Conservation (phyloP, 2,888 invertebrate species). For the Trachelus iudaicus region DNA sequence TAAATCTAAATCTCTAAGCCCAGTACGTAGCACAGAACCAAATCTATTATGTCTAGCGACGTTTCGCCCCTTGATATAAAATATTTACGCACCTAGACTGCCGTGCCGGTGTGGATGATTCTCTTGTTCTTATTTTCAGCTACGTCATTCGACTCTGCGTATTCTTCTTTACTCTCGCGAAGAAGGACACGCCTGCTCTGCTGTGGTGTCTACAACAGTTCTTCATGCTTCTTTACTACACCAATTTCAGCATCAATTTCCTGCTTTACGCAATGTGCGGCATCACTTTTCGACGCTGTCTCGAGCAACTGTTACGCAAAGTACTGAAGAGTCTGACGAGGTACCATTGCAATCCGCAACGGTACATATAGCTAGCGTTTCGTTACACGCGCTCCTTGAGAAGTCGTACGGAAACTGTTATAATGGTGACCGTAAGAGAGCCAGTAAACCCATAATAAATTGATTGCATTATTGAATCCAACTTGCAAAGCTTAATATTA, state of each 20-base stretch:
- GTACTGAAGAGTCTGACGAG: conserved; percentile 62
- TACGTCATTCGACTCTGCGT: conserved; percentile 69
- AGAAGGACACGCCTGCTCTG: conserved; percentile 61
- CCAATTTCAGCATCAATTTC: conserved; percentile 75
- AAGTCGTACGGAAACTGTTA: conserved; percentile 19
- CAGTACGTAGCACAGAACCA: background rate
- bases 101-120: background rate
- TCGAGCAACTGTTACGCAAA: conserved; percentile 68
- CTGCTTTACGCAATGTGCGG: conserved; percentile 74
- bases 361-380: conserved; percentile 46
- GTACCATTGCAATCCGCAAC: conserved; percentile 57
- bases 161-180: conserved; percentile 67
- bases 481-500: background rate
- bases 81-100: background rate
- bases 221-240: conserved; percentile 73
- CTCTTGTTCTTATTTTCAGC: conserved; percentile 56
- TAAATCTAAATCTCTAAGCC: background rate
- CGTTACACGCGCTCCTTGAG: conserved; percentile 18
- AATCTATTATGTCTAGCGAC: background rate
- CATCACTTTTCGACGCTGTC: conserved; percentile 70
- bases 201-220: conserved; percentile 71
- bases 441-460: conserved; percentile 8
- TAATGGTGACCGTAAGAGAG: conserved; percentile 21
- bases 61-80: too few species aligned
- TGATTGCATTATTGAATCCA: background rate